A percentile compares a stretch with the other conserved stretches of the same genome.
Evolutionary conservation across 1,140 invertebrate genomes (phyloP).

Genomic region (Armadillidium nasatum): DNA sequence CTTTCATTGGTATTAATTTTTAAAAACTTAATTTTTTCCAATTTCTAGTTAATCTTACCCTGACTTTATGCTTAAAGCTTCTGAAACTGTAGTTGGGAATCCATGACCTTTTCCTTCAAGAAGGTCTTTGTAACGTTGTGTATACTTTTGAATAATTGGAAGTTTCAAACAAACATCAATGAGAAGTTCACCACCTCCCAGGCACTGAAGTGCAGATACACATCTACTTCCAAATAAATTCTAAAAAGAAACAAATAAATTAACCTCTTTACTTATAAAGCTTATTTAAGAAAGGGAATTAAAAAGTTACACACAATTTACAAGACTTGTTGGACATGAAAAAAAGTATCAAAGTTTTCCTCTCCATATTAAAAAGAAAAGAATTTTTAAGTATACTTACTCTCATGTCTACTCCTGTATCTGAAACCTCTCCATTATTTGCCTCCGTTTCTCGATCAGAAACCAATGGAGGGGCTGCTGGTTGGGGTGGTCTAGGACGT

Average conservation of each 20-base stretch:
- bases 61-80: slow-evolving; percentile 66
- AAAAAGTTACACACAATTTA: too few species aligned
- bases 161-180: slow-evolving; percentile 70
- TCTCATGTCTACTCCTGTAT: slow-evolving; percentile 49
- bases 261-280: not conserved
- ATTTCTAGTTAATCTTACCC: slow-evolving; percentile 48
- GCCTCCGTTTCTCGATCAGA: slow-evolving; percentile 49
- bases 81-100: slow-evolving; percentile 65
- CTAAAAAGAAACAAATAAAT: slow-evolving; percentile 46
- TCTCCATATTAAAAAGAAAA: too few species aligned
- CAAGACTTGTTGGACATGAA: not conserved
- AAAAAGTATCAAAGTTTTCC: not conserved
- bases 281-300: not conserved
- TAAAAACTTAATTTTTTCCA: not conserved
- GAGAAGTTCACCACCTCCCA: slow-evolving; percentile 72
- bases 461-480: slow-evolving; percentile 44
- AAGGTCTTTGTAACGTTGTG: slow-evolving; percentile 64
- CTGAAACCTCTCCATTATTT: slow-evolving; percentile 48
- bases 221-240: slow-evolving; percentile 58
- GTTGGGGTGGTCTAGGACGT: slow-evolving; percentile 31
- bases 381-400: slow-evolving; percentile 18
- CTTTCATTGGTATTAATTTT: not conserved
- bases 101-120: slow-evolving; percentile 61
- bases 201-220: slow-evolving; percentile 59
- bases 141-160: slow-evolving; percentile 68